A percentile compares a stretch with the other conserved stretches of the same genome.
These are phyloP conservation scores for Hydrozoanthus gracilis DNA, from an alignment of 92 coral and sea anemone genomes.

Conservation along the genomic window DNA sequence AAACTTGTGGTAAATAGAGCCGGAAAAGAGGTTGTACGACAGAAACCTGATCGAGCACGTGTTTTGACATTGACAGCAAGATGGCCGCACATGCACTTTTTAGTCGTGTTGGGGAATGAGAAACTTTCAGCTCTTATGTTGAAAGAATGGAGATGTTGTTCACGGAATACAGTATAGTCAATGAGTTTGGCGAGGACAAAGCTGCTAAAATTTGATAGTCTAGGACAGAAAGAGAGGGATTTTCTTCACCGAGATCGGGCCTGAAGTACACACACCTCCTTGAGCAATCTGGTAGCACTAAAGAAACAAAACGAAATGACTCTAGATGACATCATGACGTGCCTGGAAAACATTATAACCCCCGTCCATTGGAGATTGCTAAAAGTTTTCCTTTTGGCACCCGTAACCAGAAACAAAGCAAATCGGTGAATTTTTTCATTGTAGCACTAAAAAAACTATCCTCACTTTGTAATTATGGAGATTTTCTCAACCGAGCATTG, in stretches of 20 bases:
- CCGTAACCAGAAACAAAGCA: slow-evolving; percentile 47
- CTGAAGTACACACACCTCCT: slow-evolving; percentile 57
- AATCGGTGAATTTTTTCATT: slow-evolving; percentile 56
- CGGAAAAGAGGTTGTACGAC: too few species aligned
- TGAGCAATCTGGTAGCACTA: slow-evolving; percentile 59
- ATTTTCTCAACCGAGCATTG: slow-evolving; percentile 51
- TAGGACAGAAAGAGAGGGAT: slow-evolving; percentile 57
- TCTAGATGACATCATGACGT: slow-evolving; percentile 43
- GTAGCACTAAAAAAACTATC: slow-evolving; percentile 63
- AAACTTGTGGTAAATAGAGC: too few species aligned
- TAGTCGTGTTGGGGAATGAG: slow-evolving; percentile 58
- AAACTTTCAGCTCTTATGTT: slow-evolving; percentile 55
- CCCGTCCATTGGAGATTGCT: slow-evolving; percentile 54
- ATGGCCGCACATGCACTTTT: slow-evolving; percentile 46
- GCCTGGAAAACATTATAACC: slow-evolving; percentile 58
- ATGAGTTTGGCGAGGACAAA: slow-evolving; percentile 49
- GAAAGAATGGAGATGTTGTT: slow-evolving; percentile 71
- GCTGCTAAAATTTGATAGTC: slow-evolving; percentile 38
- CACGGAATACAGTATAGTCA: slow-evolving; percentile 60
- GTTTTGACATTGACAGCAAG: too few species aligned
- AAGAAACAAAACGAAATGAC: slow-evolving; percentile 52
- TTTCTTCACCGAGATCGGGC: slow-evolving; percentile 64
- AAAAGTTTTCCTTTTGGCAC: slow-evolving; percentile 64
- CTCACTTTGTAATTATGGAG: slow-evolving; percentile 65
- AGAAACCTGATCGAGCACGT: too few species aligned